Evolutionary conservation across 2,113 vertebrate species (phyloP), one percentile per base, ranked within the genome.

Genomic region (Siniperca chuatsi): DNA sequence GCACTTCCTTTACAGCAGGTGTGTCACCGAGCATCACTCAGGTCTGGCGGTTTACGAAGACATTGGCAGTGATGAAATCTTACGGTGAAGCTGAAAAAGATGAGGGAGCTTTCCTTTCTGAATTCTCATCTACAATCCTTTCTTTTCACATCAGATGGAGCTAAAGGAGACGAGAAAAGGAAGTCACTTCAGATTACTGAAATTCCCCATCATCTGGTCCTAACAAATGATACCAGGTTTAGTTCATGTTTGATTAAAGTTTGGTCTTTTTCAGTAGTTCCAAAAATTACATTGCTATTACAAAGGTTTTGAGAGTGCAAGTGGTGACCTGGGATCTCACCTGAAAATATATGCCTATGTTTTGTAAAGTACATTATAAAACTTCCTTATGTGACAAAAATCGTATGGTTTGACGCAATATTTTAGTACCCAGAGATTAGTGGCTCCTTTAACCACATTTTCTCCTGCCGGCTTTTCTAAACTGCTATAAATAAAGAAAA

Each of bases 21-120:
- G 35, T 46, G 68, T 78, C 58, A 60, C 58, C 3, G 75, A 75
- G 80, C 18, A 13, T 62, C 71, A 23, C 70, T 75, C 82, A 23
- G 85, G 67, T 77, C 84, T 78, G 85, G 87, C 90, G 90, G 90
- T 70, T 86, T 69, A 84, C 46, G 62, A 84, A 92, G 86, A 78
- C 83, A 61, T 79, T 75, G 90, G 89, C 90, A 93, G 85, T 87
- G 91, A 82, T 81, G 81, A 82, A 82, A 82, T 81, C 69, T 79
- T 78, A 86, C 46, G 83, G 75, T 72, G 75, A 72, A 42, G 77
- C 75, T 62, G 58, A 75, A 74, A 78, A 61, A 57, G 83, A 64
- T 4, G 76, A 75, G 69, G 81, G 33, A 23, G 20, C 37, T 70
- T 74, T 83, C 84, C 60, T 44, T 10, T 52, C 74, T 48, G 20